These are phyloP conservation scores for Euschistus heros DNA, from an alignment of 1,140 invertebrate species.

Conservation along the genomic window DNA sequence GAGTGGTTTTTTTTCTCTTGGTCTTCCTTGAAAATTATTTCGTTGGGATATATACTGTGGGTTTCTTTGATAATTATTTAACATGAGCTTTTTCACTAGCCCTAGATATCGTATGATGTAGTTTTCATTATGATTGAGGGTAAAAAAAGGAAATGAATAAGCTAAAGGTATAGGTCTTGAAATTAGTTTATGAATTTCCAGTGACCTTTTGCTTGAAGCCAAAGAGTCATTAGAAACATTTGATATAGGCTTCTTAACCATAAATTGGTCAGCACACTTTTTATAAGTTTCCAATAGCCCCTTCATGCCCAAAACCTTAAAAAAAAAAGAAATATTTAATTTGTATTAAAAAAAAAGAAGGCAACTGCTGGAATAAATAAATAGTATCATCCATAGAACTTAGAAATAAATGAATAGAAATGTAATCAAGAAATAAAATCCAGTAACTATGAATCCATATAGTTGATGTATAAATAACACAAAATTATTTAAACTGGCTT, in stretches of 20 bases:
- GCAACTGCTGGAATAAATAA: background rate
- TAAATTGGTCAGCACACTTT: background rate
- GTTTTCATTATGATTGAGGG: background rate
- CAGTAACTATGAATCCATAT: background rate
- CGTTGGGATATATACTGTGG: background rate
- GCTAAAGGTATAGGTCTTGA: background rate
- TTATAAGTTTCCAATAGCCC: background rate
- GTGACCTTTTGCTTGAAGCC: background rate
- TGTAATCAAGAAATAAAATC: background rate
- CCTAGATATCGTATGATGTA: background rate
- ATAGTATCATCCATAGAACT: background rate
- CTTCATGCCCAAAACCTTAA: constrained; percentile 1
- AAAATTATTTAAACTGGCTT: background rate
- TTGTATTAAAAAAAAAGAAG: background rate
- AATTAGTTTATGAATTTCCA: background rate
- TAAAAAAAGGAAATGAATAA: background rate
- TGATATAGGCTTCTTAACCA: background rate
- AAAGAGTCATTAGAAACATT: background rate
- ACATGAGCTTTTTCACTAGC: background rate
- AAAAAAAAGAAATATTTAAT: background rate
- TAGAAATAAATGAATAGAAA: background rate
- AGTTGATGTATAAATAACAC: background rate
- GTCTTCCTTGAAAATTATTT: background rate
- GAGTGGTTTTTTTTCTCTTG: background rate
- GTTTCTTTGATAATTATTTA: background rate